Base-by-base conservation (phyloP, 2,888 invertebrate species). In the Apodemia zela region DNA sequence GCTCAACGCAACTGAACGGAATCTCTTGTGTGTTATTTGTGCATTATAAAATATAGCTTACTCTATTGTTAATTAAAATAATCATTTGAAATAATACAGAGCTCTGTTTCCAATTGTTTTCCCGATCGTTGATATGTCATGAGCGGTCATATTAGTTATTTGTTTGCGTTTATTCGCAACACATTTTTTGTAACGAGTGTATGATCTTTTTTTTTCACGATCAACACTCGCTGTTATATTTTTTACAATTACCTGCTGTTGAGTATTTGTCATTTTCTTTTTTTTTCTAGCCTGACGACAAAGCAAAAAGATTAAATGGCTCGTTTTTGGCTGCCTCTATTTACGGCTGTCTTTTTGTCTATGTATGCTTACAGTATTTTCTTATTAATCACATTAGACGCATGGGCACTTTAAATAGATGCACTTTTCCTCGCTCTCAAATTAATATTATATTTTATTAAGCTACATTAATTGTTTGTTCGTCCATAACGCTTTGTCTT, bases 291-390 rank as follows among this genome's bases (percentile, higher is more conserved):
- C 90, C 77, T 89, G 82, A 84, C 85, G 86, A 82, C 90, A 89
- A 86, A 82, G 86, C 90, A 89, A 89, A 89, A 83, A 87, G 85
- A 89, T 87, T 81, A 85, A 85, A 86, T 89, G 89, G 90, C 90
- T 90, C 89, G 89, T 90, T 84, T 85, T 89, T 88, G 89, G 89
- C 88, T 88, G 89, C 85, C 87, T 89, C 85, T 88, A 85, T 89
- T 80, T 89, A 77, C 89, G 89, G 88, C 88, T 90, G 89, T 90
- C 86, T 77, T 89, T 88, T 80, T 89, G 85, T 90, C 89, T 89
- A 87, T 90, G 90, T 90, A 90, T 88, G 90, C 90, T 90, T 89
- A 82, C 82, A 84, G 82, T 89, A 84, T 84, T 68, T 82, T 75
- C 77, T 84, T 81, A 80, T 70, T 83, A 80, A 74, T 72, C 75